Percentiles rank a stretch among this genome's conserved stretches.
These are phyloP conservation scores for Trissonchulus sp. DNA, from an alignment of 2,888 invertebrate genomes.

Conservation along the genomic window DNA sequence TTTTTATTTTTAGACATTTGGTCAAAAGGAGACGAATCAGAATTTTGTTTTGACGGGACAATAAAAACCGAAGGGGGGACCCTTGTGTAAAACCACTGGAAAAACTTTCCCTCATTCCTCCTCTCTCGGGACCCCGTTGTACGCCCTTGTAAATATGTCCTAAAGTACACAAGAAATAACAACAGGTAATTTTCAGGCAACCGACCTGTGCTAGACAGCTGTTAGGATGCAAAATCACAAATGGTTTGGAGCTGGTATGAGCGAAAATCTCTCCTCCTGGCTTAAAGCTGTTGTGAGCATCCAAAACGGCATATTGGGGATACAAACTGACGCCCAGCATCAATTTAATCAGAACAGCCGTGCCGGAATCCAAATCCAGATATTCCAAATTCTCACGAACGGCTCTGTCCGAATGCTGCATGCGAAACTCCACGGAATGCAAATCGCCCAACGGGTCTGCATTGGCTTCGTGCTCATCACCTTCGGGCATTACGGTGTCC, in stretches of 20 bases:
- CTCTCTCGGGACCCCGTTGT: too few relatives aligned
- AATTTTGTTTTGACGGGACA: too few relatives aligned
- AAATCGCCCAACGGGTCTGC: conserved; percentile 24
- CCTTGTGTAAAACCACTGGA: too few relatives aligned
- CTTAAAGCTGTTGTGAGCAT: conserved; percentile 86
- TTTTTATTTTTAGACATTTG: too few relatives aligned
- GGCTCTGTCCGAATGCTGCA: conserved; percentile 26
- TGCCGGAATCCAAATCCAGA: conserved; percentile 36
- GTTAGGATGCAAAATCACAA: conserved; percentile 74
- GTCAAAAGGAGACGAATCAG: too few relatives aligned
- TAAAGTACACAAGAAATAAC: too few relatives aligned
- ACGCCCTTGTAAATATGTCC: too few relatives aligned
- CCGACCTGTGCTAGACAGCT: conserved; percentile 32
- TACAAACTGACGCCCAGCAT: conserved; percentile 83
- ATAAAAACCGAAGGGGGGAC: too few relatives aligned
- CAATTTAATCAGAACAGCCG: conserved; percentile 24
- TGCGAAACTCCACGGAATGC: conserved; percentile 27
- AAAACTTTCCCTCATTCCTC: too few relatives aligned
- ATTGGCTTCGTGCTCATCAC: too few relatives aligned
- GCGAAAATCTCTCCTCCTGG: conserved; percentile 52
- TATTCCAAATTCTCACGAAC: conserved; percentile 32
- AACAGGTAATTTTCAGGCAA: too few relatives aligned
- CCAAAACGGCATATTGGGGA: conserved; percentile 88
- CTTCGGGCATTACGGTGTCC: too few relatives aligned
- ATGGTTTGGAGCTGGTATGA: conserved; percentile 66